Evolutionary conservation across 2,113 vertebrate genomes (phyloP).

Genomic region (Hiodon alosoides): DNA sequence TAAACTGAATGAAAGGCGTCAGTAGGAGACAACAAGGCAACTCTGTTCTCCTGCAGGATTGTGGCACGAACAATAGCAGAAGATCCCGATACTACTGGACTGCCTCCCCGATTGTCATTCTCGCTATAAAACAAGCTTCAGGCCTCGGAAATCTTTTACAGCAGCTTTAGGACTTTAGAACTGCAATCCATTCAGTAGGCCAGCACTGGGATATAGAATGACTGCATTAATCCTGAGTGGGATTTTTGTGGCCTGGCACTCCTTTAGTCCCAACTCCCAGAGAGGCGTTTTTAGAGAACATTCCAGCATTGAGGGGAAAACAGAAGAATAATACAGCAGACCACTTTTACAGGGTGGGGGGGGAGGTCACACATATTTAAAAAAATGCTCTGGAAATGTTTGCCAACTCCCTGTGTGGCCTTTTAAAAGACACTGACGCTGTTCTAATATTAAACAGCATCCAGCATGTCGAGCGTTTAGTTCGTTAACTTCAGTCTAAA

Average conservation of each 20-base stretch:
- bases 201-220: background rate
- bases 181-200: constrained; percentile 22
- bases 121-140: constrained; percentile 41
- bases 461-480: constrained; percentile 7
- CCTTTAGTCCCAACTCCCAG: constrained; percentile 25
- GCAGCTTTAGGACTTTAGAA: constrained; percentile 40
- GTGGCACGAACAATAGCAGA: background rate
- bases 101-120: constrained; percentile 40
- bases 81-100: constrained; percentile 30
- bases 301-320: constrained; percentile 17
- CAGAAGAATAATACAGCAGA: constrained; percentile 21
- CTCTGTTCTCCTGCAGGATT: constrained; percentile 16
- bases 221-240: constrained; percentile 29
- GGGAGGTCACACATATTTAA: background rate
- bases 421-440: constrained; percentile 28
- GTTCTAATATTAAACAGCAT: constrained; percentile 28
- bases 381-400: constrained; percentile 24
- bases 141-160: constrained; percentile 46
- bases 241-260: constrained; percentile 25
- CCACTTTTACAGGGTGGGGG: constrained; percentile 12
- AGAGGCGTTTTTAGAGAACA: constrained; percentile 19
- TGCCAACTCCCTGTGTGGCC: constrained; percentile 28
- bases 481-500: constrained; percentile 11
- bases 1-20: background rate
- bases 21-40: constrained; percentile 20